phyloP scores from a whole-genome alignment of 2,113 vertebrate species.

The Malurus elegans region DNA sequence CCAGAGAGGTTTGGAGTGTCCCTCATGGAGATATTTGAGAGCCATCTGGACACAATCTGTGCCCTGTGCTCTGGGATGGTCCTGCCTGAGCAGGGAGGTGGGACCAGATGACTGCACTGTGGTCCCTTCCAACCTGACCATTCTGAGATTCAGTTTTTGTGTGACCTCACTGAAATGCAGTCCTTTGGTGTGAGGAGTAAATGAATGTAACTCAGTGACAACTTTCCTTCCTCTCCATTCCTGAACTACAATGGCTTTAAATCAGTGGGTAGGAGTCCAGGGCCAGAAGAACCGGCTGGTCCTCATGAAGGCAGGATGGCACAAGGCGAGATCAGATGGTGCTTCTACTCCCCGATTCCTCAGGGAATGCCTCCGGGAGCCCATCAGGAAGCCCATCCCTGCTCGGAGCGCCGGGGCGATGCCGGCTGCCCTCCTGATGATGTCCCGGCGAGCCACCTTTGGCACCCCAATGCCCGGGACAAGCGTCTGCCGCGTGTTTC shows the following conservation, averaged over 20 bases:
- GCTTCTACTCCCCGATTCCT: neutral
- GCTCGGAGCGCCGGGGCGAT: rapidly evolving
- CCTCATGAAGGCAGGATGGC: rapidly evolving
- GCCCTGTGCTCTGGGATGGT: rapidly evolving
- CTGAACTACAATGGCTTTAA: neutral
- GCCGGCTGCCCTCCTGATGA: neutral
- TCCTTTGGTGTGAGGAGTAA: neutral
- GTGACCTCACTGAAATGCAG: neutral
- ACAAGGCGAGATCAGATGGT: rapidly evolving
- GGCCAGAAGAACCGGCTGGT: neutral
- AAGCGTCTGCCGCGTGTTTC: neutral
- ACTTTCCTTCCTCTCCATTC: neutral
- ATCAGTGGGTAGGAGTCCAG: rapidly evolving
- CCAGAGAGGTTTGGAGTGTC: neutral
- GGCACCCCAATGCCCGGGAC: rapidly evolving
- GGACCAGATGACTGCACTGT: neutral
- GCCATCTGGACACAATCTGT: neutral
- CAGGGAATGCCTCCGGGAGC: neutral
- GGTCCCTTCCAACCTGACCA: neutral
- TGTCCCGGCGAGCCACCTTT: neutral
- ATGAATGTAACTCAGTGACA: neutral
- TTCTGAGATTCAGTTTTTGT: neutral
- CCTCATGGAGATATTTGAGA: neutral
- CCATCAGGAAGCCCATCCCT: rapidly evolving
- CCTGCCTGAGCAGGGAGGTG: neutral